Evolutionary conservation across 2,113 vertebrate species (phyloP), one percentile per base, ranked within the genome.

Genomic region (Actenoides hombroni): DNA sequence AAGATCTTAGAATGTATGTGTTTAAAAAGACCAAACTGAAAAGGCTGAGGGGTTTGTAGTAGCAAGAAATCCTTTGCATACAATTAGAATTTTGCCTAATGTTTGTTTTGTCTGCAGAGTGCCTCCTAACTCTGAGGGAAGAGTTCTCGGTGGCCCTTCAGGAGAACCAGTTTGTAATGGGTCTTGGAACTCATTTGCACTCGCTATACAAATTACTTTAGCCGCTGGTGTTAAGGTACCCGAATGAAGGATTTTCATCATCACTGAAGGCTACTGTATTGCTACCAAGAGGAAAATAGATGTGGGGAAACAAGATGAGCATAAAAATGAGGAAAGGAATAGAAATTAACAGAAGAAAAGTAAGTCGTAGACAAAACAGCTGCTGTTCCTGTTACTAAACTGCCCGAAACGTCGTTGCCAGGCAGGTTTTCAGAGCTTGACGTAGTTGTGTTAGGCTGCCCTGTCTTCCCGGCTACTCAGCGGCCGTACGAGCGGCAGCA

Each of bases 371-470:
- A 19, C 4, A 9, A 60, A 88, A 37, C 1, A n/a, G 6, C 28
- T 35, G 23, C 33, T 16, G 9, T 6, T 51, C 33, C 57, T 12
- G 65, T 51, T 53, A 5, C 15, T 9, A 2, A 23, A 9, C 11
- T 26, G 59, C 11, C 48, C 15, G 16, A 24, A 20, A 11, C 8
- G 0, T 25, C 8, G 17, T 24, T 4, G 33, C 40, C 15, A 3
- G 20, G 56, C 79, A 13, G 10, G 29, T 29, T 68, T 59, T 14
- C 29, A 3, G 18, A 31, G 25, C 25, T 39, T 7, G 7, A 21
- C 7, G 1, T 5, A 0, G 0, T 16, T 4, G 37, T 1, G 18
- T 10, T 9, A 25, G 5, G 61, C 48, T 6, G 33, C 46, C 8
- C 4, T 1, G 0, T 2, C 33, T 24, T 4, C 33, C 0, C 18